Percentiles rank a stretch among this genome's conserved stretches.
Conservation (phyloP, 2,888 invertebrate genomes). For the Mactromeris polynyma region DNA sequence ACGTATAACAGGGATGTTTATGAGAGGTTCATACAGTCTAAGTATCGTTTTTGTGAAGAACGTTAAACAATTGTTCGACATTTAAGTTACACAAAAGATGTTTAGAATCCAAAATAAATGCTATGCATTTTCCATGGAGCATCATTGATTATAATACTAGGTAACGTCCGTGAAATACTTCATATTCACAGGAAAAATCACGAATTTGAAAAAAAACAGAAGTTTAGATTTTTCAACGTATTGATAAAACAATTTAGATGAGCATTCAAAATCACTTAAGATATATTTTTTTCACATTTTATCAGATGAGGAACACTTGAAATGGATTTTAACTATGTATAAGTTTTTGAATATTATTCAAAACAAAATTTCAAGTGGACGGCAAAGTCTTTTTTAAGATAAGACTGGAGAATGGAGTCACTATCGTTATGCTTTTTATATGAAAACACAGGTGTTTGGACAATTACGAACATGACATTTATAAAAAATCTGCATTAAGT, state of each 20-base stretch:
- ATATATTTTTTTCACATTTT: not conserved
- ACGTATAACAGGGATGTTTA: not conserved
- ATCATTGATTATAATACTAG: not conserved
- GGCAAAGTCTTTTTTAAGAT: not conserved
- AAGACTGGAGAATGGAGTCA: not conserved
- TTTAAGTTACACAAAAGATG: not conserved
- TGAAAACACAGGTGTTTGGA: conserved; percentile 11
- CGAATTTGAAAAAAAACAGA: not conserved
- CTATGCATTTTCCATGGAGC: not conserved
- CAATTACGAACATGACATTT: not conserved
- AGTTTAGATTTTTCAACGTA: not conserved
- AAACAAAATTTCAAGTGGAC: conserved; percentile 1
- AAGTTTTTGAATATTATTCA: not conserved
- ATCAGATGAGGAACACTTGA: not conserved
- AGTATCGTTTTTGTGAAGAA: not conserved
- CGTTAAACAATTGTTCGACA: not conserved
- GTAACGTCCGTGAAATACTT: not conserved
- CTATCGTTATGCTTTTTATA: not conserved
- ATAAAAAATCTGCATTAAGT: not conserved
- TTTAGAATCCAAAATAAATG: not conserved
- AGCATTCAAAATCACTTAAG: conserved; percentile 10
- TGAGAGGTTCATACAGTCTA: not conserved
- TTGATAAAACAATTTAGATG: not conserved
- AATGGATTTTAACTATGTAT: not conserved
- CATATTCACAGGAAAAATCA: not conserved